These are phyloP conservation scores for Hassar affinis DNA, from an alignment of 2,113 vertebrate species.

Conservation along the genomic window DNA sequence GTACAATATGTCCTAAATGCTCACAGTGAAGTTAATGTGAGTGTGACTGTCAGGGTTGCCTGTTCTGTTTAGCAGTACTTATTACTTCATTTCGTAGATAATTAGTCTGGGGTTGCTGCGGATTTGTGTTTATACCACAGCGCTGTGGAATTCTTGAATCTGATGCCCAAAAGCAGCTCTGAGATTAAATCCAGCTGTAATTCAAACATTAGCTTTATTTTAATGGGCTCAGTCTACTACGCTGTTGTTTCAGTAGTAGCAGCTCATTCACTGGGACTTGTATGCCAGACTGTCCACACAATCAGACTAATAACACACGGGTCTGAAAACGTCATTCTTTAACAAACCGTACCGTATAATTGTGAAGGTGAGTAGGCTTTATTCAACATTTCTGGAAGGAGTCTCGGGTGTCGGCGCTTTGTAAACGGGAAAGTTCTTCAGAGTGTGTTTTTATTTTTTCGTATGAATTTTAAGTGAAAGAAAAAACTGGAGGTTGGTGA, in stretches of 20 bases:
- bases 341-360: neutral
- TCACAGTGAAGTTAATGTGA: constrained; percentile 16
- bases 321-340: neutral
- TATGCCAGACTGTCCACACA: neutral
- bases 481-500: neutral
- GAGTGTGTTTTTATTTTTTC: neutral
- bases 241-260: too few species aligned
- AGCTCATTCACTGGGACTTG: neutral
- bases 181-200: neutral
- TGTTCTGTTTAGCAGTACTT: neutral
- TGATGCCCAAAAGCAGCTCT: neutral
- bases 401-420: neutral
- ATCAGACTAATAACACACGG: neutral
- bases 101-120: neutral
- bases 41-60: constrained; percentile 60
- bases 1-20: neutral
- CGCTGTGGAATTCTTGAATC: neutral
- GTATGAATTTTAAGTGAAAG: neutral
- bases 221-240: too few species aligned
- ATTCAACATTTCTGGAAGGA: neutral
- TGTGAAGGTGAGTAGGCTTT: neutral
- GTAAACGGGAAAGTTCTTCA: neutral
- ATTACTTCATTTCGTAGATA: neutral
- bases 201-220: neutral
- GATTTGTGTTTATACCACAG: neutral